These are phyloP conservation scores for Daktulosphaira vitifoliae DNA, from an alignment of 1,140 invertebrate genomes.

Conservation along the genomic window DNA sequence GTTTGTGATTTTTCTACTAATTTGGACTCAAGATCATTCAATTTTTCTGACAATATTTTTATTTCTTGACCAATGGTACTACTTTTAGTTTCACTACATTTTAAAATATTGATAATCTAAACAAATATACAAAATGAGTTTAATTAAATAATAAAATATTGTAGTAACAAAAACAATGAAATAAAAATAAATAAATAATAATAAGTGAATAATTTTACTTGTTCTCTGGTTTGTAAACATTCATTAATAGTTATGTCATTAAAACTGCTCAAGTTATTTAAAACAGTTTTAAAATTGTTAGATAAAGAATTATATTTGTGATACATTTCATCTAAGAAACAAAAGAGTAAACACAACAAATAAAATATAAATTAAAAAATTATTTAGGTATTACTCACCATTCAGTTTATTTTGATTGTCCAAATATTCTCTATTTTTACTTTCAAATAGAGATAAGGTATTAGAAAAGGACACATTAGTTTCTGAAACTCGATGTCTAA, in stretches of 20 bases:
- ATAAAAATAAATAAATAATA: not conserved
- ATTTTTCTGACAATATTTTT: not conserved
- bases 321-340: slow-evolving; percentile 7
- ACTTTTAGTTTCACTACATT: not conserved
- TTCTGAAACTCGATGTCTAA: slow-evolving; percentile 1
- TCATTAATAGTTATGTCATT: not conserved
- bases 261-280: not conserved
- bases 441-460: slow-evolving; percentile 21
- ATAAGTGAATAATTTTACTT: not conserved
- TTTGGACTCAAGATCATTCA: not conserved
- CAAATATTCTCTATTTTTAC: slow-evolving; percentile 26
- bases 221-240: not conserved
- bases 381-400: no score
- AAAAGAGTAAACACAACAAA: not conserved
- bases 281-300: not conserved
- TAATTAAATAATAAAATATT: no score
- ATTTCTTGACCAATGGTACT: not conserved
- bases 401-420: slow-evolving; percentile 17
- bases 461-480: slow-evolving; percentile 24
- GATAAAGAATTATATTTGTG: not conserved
- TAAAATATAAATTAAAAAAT: not conserved
- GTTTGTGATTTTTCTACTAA: slow-evolving; percentile 15
- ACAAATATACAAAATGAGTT: no score
- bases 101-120: not conserved
- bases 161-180: no score